Conservation (phyloP, 2,888 invertebrate genomes). For the Choristoneura rosaceana region DNA sequence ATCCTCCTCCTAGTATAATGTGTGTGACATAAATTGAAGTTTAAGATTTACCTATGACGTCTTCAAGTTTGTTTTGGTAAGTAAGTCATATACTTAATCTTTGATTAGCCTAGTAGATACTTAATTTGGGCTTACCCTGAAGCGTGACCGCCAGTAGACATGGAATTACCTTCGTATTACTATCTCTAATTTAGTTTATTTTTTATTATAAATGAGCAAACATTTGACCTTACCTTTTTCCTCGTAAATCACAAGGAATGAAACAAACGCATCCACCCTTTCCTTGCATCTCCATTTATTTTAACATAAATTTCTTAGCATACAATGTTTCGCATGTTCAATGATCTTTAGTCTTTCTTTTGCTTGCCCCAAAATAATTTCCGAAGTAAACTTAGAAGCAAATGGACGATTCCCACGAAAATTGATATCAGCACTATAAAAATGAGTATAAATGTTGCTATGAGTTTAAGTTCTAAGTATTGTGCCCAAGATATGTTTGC, state of each 20-base stretch:
- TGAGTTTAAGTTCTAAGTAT: not conserved
- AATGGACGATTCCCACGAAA: not conserved
- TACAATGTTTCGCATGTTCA: not conserved
- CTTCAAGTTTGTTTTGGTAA: no score
- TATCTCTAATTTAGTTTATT: constrained; percentile 26
- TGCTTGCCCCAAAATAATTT: not conserved
- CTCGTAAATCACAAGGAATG: not conserved
- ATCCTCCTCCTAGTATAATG: no score
- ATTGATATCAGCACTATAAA: constrained; percentile 1
- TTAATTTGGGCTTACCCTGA: not conserved
- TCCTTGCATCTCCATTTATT: not conserved
- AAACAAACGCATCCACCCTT: not conserved
- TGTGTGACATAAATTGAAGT: no score
- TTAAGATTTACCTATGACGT: no score
- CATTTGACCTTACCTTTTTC: not conserved
- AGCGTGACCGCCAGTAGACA: constrained; percentile 28
- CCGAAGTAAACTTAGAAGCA: not conserved
- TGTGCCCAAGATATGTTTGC: not conserved
- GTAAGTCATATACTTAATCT: no score
- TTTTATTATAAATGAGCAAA: constrained; percentile 17
- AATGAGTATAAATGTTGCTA: constrained; percentile 1
- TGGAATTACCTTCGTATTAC: constrained; percentile 18
- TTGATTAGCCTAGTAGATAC: no score
- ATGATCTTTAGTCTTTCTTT: constrained; percentile 6
- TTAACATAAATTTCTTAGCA: not conserved